These are phyloP conservation scores for Panagrolaimus sp. DNA, from an alignment of 1,140 invertebrate species.

Conservation along the genomic window DNA sequence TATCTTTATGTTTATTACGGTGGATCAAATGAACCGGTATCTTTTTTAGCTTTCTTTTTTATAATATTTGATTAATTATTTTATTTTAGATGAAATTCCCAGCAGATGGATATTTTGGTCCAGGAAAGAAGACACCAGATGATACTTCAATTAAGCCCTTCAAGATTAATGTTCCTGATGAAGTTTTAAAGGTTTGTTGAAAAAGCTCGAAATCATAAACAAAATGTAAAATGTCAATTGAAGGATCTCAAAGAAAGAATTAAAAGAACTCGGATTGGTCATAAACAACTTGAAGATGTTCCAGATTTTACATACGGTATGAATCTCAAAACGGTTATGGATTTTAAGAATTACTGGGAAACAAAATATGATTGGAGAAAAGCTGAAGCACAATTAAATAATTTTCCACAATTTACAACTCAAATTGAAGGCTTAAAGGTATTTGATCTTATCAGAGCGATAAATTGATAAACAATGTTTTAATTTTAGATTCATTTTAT, in stretches of 20 bases:
- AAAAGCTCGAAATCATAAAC: too few species aligned
- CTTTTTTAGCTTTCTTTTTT: too few species aligned
- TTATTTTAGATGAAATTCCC: too few species aligned
- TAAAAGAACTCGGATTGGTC: conserved; percentile 62
- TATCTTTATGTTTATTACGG: too few species aligned
- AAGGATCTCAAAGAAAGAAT: conserved; percentile 67
- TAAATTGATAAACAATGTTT: not conserved
- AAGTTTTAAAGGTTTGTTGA: not conserved
- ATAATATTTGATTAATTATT: too few species aligned
- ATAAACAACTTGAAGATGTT: conserved; percentile 68
- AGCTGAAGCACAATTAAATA: conserved; percentile 69
- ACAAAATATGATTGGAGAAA: conserved; percentile 72
- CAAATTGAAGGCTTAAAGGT: conserved; percentile 70
- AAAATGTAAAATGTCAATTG: conserved; percentile 11
- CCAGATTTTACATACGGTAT: conserved; percentile 73
- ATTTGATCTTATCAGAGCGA: conserved; percentile 48
- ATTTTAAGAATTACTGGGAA: conserved; percentile 72
- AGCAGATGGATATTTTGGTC: conserved; percentile 29
- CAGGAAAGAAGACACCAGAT: conserved; percentile 21
- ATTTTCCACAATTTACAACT: conserved; percentile 70
- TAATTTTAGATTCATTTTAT: conserved; percentile 49
- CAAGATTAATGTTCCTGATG: conserved; percentile 30
- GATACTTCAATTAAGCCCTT: conserved; percentile 28
- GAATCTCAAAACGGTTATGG: conserved; percentile 69
- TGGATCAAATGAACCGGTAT: too few species aligned